phyloP scores from a whole-genome alignment of 2,113 vertebrate genomes.

The Elaphurus davidianus region DNA sequence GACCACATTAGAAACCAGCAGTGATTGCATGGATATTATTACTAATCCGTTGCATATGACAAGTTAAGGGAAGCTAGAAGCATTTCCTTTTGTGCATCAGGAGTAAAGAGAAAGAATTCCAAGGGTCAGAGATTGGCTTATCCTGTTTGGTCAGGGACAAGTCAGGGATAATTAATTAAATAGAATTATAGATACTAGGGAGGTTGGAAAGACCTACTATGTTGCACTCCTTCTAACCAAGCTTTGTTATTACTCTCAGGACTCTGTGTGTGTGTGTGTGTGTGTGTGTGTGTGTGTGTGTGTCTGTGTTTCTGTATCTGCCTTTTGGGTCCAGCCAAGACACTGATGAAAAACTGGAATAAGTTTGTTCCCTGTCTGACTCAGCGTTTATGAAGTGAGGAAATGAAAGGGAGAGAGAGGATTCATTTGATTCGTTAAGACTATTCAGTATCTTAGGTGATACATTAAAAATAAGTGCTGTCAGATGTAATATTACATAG shows the following conservation, averaged over 20 bases:
- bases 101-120: neutral
- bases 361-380: neutral
- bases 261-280: neutral
- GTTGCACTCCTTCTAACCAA: neutral
- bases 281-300: neutral
- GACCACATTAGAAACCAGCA: conserved; percentile 9
- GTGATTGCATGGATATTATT: neutral
- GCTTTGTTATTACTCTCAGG: neutral
- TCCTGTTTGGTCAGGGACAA: neutral
- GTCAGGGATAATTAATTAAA: neutral
- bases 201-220: neutral
- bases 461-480: neutral
- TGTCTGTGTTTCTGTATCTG: neutral
- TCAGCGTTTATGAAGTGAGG: neutral
- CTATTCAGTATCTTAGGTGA: neutral
- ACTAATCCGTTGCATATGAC: neutral
- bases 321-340: neutral
- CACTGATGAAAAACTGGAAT: neutral
- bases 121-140: neutral
- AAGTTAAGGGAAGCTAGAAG: neutral
- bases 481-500: neutral
- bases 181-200: neutral
- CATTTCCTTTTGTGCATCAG: neutral
- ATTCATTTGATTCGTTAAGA: neutral
- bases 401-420: neutral